Evolutionary conservation across 2,888 invertebrate genomes (phyloP).

Genomic region (Chydorus sphaericus): DNA sequence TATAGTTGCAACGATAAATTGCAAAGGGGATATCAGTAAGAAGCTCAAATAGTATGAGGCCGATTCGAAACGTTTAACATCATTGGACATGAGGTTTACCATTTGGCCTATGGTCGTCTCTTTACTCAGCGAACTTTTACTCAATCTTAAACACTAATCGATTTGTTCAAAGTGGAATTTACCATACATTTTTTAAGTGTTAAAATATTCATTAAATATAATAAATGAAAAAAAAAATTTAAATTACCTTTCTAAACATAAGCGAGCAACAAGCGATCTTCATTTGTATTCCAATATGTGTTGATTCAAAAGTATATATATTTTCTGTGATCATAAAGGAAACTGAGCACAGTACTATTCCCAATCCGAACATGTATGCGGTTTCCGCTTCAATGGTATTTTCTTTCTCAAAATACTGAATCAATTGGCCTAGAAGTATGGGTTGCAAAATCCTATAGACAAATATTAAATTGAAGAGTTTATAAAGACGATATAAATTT

Average conservation of each 20-base stretch:
- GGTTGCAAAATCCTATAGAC: constrained; percentile 36
- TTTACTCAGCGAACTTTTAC: constrained; percentile 64
- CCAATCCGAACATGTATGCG: constrained; percentile 60
- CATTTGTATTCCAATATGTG: constrained; percentile 58
- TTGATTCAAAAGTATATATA: constrained; percentile 36
- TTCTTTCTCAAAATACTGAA: constrained; percentile 46
- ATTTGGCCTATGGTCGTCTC: constrained; percentile 83
- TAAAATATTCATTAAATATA: neutral
- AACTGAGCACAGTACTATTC: constrained; percentile 56
- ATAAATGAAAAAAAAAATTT: no score
- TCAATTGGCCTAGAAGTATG: constrained; percentile 44
- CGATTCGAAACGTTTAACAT: constrained; percentile 83
- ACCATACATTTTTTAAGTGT: neutral
- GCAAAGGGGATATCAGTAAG: constrained; percentile 76
- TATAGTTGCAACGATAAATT: constrained; percentile 61
- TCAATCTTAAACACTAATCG: constrained; percentile 60
- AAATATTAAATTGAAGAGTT: constrained; percentile 2
- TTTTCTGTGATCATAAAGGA: constrained; percentile 66
- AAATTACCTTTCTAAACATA: constrained; percentile 67
- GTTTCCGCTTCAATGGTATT: constrained; percentile 35
- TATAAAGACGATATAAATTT: neutral
- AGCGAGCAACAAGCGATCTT: constrained; percentile 66
- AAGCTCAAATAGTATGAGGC: constrained; percentile 79
- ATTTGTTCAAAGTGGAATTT: no score
- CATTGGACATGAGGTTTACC: constrained; percentile 89